phyloP scores from a whole-genome alignment of 37 sponge, comb jelly and placozoan species.

The Crambe crambe region DNA sequence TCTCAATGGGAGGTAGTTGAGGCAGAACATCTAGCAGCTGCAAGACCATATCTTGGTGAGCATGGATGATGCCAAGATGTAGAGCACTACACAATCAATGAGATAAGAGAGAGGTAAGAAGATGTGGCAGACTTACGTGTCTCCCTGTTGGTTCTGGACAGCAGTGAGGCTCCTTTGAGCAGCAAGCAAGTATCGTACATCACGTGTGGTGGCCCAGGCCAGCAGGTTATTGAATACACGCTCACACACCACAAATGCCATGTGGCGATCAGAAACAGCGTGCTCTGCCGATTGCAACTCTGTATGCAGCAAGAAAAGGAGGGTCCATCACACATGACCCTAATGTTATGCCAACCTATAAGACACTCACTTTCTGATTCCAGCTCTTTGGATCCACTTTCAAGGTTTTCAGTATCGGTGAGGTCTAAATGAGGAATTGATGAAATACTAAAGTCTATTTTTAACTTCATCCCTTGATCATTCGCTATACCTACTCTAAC shows the following conservation, averaged over 20 bases:
- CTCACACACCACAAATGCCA: slow-evolving; percentile 76
- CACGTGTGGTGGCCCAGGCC: slow-evolving; percentile 85
- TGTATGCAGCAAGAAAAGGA: slow-evolving; percentile 19
- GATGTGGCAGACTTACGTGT: slow-evolving; percentile 92
- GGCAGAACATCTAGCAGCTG: slow-evolving; percentile 80
- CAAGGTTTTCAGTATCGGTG: slow-evolving; percentile 24
- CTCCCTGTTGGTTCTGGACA: slow-evolving; percentile 90
- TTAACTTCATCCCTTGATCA: no score
- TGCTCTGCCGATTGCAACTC: slow-evolving; percentile 51
- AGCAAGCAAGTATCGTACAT: slow-evolving; percentile 84
- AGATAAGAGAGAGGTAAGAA: neutral
- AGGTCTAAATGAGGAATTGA: neutral
- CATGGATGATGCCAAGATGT: slow-evolving; percentile 88
- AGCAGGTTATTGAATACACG: slow-evolving; percentile 75
- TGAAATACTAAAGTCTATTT: neutral
- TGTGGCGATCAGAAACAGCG: slow-evolving; percentile 46
- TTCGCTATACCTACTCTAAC: no score
- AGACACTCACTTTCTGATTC: neutral
- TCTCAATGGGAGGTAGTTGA: slow-evolving; percentile 72
- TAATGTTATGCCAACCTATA: no score
- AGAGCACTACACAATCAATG: slow-evolving; percentile 67
- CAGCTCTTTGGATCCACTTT: slow-evolving; percentile 37
- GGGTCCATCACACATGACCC: neutral
- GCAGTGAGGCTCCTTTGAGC: slow-evolving; percentile 84
- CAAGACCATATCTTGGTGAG: slow-evolving; percentile 73